phyloP scores from a whole-genome alignment of 2,888 invertebrate genomes.

The Drosophila longiperda region DNA sequence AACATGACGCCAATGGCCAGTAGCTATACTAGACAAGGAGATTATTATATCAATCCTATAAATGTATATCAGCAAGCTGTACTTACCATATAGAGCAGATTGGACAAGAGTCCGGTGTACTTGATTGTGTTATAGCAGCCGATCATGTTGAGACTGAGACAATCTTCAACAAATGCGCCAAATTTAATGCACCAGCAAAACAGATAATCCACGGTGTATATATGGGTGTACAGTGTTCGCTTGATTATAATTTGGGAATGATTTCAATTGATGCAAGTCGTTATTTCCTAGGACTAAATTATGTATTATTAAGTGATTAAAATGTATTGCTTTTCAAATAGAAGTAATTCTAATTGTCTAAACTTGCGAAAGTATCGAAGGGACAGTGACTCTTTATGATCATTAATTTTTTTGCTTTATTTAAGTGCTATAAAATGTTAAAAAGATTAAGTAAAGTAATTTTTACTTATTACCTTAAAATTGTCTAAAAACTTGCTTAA shows the following conservation, averaged over 20 bases:
- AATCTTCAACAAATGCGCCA: constrained; percentile 33
- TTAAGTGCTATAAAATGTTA: constrained; percentile 52
- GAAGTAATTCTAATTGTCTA: neutral
- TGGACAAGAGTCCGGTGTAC: constrained; percentile 74
- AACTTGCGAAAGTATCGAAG: constrained; percentile 10
- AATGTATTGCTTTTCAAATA: neutral
- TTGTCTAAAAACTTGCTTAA: constrained; percentile 66
- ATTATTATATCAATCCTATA: neutral
- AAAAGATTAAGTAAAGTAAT: constrained; percentile 62
- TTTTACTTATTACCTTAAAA: constrained; percentile 49
- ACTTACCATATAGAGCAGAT: constrained; percentile 77
- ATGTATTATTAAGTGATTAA: neutral
- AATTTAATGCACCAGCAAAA: constrained; percentile 57
- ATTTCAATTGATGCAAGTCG: neutral
- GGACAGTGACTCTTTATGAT: constrained; percentile 7
- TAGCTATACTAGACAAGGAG: constrained; percentile 48
- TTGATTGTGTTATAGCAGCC: constrained; percentile 74
- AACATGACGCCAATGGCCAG: constrained; percentile 72
- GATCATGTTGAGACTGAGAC: constrained; percentile 67
- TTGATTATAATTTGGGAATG: neutral
- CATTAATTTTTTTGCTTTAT: constrained; percentile 43
- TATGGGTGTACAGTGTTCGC: neutral
- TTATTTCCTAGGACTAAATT: too few species aligned
- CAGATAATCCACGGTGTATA: constrained; percentile 52
- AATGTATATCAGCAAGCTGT: neutral